These are phyloP conservation scores for Chrysocyon brachyurus DNA, from an alignment of 2,797 vertebrate genomes.

Conservation along the genomic window DNA sequence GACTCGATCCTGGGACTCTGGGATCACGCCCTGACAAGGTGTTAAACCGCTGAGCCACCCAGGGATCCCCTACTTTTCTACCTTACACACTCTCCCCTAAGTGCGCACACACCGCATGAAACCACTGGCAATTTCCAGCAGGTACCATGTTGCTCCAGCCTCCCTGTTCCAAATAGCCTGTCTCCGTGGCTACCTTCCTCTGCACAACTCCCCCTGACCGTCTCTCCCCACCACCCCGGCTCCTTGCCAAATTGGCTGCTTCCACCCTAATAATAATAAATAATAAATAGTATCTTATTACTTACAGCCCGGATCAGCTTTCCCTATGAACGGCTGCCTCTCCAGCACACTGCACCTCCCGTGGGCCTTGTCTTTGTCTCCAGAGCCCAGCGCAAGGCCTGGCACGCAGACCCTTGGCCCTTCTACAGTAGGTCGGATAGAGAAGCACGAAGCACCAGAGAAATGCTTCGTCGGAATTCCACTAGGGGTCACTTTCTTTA, in stretches of 20 bases:
- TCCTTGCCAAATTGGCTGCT: not conserved
- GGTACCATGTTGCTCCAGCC: not conserved
- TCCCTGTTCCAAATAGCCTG: not conserved
- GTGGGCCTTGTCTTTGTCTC: not conserved
- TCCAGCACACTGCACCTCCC: not conserved
- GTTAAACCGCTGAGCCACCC: too few relatives aligned
- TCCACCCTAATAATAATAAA: not conserved
- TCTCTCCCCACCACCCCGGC: not conserved
- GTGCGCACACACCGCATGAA: not conserved
- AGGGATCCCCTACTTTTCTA: not conserved
- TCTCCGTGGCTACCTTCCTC: not conserved
- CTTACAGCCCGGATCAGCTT: not conserved
- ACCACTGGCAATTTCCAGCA: not conserved
- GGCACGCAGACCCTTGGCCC: fast-evolving
- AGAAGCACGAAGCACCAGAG: not conserved
- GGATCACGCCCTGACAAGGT: too few relatives aligned
- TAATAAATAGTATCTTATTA: too few relatives aligned
- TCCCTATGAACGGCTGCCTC: not conserved
- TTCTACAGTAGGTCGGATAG: fast-evolving
- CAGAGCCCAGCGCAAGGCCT: not conserved
- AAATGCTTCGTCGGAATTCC: slow-evolving; percentile 35
- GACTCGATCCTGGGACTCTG: too few relatives aligned
- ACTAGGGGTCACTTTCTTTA: slow-evolving; percentile 78
- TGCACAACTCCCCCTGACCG: fast-evolving
- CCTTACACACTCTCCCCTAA: not conserved